phyloP scores from a whole-genome alignment of 1,140 invertebrate species.

The Drosophila littoralis region DNA sequence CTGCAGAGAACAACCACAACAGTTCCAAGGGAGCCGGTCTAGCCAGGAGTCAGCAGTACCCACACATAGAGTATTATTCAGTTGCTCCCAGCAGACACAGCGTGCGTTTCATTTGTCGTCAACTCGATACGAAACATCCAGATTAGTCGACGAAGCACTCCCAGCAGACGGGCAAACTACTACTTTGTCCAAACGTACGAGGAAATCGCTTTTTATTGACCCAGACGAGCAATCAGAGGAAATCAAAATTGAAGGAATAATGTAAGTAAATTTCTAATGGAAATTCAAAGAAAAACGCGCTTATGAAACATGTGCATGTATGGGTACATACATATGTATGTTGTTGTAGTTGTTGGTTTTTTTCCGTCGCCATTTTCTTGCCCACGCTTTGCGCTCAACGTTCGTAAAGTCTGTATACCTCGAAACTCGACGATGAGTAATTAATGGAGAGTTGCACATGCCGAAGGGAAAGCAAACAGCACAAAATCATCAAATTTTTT shows the following conservation, averaged over 20 bases:
- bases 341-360: constrained; percentile 36
- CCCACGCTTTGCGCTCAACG: constrained; percentile 44
- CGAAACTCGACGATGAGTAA: constrained; percentile 69
- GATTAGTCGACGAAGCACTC: constrained; percentile 36
- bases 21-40: constrained; percentile 65
- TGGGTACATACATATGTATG: constrained; percentile 5
- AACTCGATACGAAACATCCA: constrained; percentile 52
- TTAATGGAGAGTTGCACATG: constrained; percentile 54
- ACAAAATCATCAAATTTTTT: background rate
- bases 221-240: constrained; percentile 64
- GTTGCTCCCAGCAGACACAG: constrained; percentile 55
- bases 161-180: constrained; percentile 56
- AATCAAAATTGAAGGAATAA: constrained; percentile 78
- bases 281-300: background rate
- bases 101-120: constrained; percentile 62
- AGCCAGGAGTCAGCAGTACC: constrained; percentile 51
- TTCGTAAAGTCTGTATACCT: constrained; percentile 68
- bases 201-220: constrained; percentile 66
- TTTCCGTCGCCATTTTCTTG: constrained; percentile 74
- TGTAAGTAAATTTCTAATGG: constrained; percentile 48
- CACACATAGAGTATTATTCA: constrained; percentile 37
- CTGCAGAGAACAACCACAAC: constrained; percentile 71
- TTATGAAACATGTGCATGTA: constrained; percentile 27
- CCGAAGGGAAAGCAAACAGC: constrained; percentile 11
- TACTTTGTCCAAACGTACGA: constrained; percentile 37